Conservation (phyloP, 1,140 invertebrate species). For the Aethina tumida region DNA sequence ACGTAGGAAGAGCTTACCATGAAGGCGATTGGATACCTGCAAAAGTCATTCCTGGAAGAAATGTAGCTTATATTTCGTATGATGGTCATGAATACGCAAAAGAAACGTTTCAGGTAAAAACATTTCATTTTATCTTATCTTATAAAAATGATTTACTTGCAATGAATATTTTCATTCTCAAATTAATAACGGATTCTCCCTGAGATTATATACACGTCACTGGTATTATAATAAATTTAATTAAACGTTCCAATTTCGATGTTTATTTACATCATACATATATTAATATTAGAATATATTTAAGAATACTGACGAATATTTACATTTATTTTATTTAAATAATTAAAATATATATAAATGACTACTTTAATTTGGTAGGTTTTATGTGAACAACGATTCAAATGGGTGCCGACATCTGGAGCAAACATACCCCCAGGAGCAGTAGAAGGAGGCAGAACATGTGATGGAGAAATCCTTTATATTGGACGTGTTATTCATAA, state of each 20-base stretch:
- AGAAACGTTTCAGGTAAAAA: constrained; percentile 56
- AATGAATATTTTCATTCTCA: no score
- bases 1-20: constrained; percentile 61
- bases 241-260: no score
- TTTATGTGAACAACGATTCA: constrained; percentile 48
- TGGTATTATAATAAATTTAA: no score
- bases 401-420: constrained; percentile 48
- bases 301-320: no score
- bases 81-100: constrained; percentile 51
- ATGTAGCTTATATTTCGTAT: constrained; percentile 52
- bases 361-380: constrained; percentile 40
- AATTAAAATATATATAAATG: no score
- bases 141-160: no score
- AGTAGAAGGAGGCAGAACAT: constrained; percentile 47
- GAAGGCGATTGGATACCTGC: constrained; percentile 64
- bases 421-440: constrained; percentile 51
- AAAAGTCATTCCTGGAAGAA: constrained; percentile 59
- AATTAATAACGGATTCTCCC: no score
- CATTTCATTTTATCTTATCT: no score
- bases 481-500: constrained; percentile 51
- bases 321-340: no score
- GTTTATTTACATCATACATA: no score
- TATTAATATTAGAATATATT: no score
- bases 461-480: constrained; percentile 51
- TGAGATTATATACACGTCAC: no score